Conservation (phyloP, 2,888 invertebrate species). For the Caenorhabditis uteleia region DNA sequence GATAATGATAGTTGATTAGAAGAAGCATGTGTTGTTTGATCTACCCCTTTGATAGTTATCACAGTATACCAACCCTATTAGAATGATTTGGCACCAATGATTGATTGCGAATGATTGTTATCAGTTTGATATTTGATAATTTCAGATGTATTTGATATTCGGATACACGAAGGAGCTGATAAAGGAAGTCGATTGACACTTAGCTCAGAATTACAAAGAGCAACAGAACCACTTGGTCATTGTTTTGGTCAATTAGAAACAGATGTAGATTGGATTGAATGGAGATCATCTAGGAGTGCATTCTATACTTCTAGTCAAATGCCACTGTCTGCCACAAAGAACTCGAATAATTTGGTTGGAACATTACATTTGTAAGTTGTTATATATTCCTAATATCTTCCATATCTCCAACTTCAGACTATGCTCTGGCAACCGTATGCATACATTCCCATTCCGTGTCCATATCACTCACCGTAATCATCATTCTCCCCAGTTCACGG, state of each 20-base stretch:
- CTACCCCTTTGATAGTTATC: background rate
- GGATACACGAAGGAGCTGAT: conserved; percentile 65
- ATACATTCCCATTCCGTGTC: conserved; percentile 60
- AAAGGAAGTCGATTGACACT: conserved; percentile 46
- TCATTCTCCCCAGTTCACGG: conserved; percentile 59
- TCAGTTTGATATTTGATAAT: background rate
- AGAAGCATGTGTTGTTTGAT: background rate
- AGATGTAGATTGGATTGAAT: conserved; percentile 65
- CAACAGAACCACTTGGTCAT: conserved; percentile 39
- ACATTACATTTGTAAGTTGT: conserved; percentile 48
- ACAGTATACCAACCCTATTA: background rate
- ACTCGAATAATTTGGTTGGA: conserved; percentile 41
- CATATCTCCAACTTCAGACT: conserved; percentile 23
- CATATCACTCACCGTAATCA: conserved; percentile 65
- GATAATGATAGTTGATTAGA: conserved; percentile 1
- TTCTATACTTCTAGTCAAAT: conserved; percentile 45
- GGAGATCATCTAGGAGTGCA: conserved; percentile 36
- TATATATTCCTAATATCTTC: background rate
- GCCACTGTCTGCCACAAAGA: conserved; percentile 34
- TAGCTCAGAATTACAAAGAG: conserved; percentile 47
- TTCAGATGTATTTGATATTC: conserved; percentile 65
- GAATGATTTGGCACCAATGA: background rate
- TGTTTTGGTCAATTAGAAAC: conserved; percentile 65
- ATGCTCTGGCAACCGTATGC: conserved; percentile 55
- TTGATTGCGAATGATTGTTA: conserved; percentile 3